Base-by-base conservation (phyloP, 1,140 invertebrate species). In the Drosophila yakuba region DNA sequence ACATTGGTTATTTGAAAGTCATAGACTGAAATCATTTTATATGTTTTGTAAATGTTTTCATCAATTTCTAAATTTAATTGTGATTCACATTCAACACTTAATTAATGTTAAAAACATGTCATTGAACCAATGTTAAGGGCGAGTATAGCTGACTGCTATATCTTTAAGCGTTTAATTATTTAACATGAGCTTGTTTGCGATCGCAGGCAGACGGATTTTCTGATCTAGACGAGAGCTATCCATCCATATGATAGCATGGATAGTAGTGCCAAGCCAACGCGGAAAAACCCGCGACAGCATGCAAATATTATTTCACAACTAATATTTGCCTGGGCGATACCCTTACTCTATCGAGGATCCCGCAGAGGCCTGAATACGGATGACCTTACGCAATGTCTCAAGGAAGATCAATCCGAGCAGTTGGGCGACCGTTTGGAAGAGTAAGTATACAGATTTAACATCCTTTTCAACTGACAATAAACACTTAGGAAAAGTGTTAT, bases 321-420 rank as follows among this genome's bases (percentile, higher is more conserved):
- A 51, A 73, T 92, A 58, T 93, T 93, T 71, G 74, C 78, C 38
- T 93, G 93, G 93, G 66, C 81, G 7, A 61, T 93, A 48, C 93
- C 93, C 4, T 38, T 92, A 25, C 74, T 93, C 5, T 91, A 80
- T 17, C 85, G 83, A 20, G 93, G 93, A 17, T 78, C 79, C 3
- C 67, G 69, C 1, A 74, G 86, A 3, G 92, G 92, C 10, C 50
- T 93, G 0, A 91, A 71, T 20, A 81, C 80, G 4, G 80, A 91
- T 35, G 93, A 93, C 66, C 52, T 93, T 6, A 92, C 92, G 7
- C 69, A 89, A 57, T 93, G 93, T 11, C 50, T 92, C 5, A 55
- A 81, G 7, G 68, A 80, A 25, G 93, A 93, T 84, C 59, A 66
- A 15, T 93, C 93, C 0, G 91, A 93, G 55, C 60, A 78, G 25